Percentiles rank a stretch among this genome's conserved stretches.
Evolutionary conservation across 35 echinoderm and acorn worm genomes (phyloP).

Genomic region (Heliocidaris tuberculata): DNA sequence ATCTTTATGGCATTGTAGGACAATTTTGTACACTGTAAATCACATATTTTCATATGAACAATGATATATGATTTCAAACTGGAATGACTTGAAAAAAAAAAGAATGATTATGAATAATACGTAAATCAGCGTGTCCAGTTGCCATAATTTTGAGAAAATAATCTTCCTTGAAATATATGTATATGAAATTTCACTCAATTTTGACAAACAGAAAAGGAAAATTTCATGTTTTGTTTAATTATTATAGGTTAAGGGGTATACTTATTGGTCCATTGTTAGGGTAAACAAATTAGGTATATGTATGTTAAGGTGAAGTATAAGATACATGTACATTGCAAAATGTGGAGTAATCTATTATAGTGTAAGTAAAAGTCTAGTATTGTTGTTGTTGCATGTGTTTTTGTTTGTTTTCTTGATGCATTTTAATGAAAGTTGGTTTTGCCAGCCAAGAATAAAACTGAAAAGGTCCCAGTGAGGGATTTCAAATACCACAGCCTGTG

Average conservation of each 20-base stretch:
- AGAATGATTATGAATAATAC: too few species aligned
- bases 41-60: too few species aligned
- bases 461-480: not conserved
- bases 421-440: not conserved
- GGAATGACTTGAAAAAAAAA: too few species aligned
- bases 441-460: not conserved
- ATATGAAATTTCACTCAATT: too few species aligned
- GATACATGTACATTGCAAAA: not conserved
- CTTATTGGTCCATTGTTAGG: not conserved
- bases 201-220: not conserved
- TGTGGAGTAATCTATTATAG: not conserved
- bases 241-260: too few species aligned
- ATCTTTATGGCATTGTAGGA: too few species aligned
- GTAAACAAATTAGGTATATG: not conserved
- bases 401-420: not conserved
- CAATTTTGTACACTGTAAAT: too few species aligned
- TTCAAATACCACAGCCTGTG: not conserved
- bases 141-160: too few species aligned
- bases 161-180: too few species aligned
- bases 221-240: not conserved
- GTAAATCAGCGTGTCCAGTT: too few species aligned
- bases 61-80: too few species aligned
- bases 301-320: not conserved
- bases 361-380: not conserved
- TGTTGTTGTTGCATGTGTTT: not conserved